Evolutionary conservation across 2,113 vertebrate species (phyloP).

Genomic region (Coptodon rendalli): DNA sequence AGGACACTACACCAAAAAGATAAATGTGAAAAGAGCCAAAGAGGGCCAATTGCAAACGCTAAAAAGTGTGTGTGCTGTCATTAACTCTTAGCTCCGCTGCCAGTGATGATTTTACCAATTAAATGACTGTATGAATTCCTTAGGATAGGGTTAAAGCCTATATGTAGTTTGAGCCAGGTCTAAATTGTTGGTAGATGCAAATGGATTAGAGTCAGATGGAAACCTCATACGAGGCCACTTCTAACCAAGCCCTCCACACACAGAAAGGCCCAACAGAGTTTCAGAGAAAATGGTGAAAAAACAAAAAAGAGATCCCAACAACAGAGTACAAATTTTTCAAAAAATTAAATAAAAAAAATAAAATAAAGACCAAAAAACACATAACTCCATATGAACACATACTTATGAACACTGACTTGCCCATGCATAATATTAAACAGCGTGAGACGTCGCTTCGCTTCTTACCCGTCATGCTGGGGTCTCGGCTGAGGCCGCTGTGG

Average conservation of each 20-base stretch:
- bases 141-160: not conserved
- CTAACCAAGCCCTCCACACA: constrained; percentile 60
- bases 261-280: constrained; percentile 37
- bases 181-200: constrained; percentile 21
- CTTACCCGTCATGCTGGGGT: constrained; percentile 97
- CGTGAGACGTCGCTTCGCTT: constrained; percentile 1
- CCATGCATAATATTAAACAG: constrained; percentile 44
- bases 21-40: constrained; percentile 32
- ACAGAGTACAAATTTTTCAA: constrained; percentile 8
- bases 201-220: constrained; percentile 37
- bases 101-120: not conserved
- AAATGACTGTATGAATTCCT: not conserved
- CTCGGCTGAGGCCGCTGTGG: constrained; percentile 90
- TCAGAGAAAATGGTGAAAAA: constrained; percentile 45
- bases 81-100: not conserved
- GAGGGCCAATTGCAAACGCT: constrained; percentile 10
- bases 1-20: constrained; percentile 71
- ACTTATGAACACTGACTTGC: constrained; percentile 41
- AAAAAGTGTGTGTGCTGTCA: not conserved
- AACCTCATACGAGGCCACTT: constrained; percentile 48
- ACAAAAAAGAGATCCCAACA: constrained; percentile 32
- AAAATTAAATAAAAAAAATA: not conserved
- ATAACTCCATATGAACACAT: constrained; percentile 36
- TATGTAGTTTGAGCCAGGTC: constrained; percentile 15
- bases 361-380: constrained; percentile 24